phyloP scores from a whole-genome alignment of 2,113 vertebrate genomes.

The Gorsachius goisagi region DNA sequence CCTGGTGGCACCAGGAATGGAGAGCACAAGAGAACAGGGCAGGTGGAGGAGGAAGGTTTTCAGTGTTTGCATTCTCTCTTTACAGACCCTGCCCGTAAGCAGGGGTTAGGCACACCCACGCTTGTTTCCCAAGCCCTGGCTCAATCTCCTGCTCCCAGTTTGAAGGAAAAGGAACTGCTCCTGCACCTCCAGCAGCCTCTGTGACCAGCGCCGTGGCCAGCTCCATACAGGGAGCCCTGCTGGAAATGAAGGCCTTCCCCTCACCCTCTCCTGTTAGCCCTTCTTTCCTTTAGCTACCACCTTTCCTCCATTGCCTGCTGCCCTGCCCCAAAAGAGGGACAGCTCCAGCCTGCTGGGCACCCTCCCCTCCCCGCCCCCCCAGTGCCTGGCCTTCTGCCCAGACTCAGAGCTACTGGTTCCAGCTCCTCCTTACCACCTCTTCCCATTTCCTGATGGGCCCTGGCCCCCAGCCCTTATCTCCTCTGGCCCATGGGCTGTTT shows the following conservation, averaged over 20 bases:
- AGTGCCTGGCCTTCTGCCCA: conserved; percentile 3
- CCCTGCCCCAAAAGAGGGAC: not conserved
- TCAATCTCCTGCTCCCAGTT: not conserved
- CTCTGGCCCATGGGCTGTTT: conserved; percentile 4
- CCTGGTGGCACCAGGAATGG: not conserved
- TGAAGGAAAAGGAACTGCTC: not conserved
- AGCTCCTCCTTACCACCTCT: conserved; percentile 25
- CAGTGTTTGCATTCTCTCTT: not conserved
- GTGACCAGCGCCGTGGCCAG: not conserved
- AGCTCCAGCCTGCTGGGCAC: not conserved
- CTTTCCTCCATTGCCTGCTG: not conserved
- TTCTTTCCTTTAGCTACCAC: not conserved
- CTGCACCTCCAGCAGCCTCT: not conserved
- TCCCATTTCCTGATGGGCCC: not conserved
- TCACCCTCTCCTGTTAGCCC: not conserved
- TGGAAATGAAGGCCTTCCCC: not conserved
- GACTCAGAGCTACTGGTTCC: not conserved
- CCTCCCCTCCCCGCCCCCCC: not conserved
- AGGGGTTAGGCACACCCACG: not conserved
- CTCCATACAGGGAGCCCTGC: not conserved
- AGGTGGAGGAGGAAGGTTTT: not conserved
- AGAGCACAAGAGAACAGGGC: not conserved
- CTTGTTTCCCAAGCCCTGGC: not conserved
- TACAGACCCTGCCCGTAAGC: not conserved
- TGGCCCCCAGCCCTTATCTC: conserved; percentile 52